phyloP scores from a whole-genome alignment of 2,888 invertebrate species.

The Aelia acuminata region DNA sequence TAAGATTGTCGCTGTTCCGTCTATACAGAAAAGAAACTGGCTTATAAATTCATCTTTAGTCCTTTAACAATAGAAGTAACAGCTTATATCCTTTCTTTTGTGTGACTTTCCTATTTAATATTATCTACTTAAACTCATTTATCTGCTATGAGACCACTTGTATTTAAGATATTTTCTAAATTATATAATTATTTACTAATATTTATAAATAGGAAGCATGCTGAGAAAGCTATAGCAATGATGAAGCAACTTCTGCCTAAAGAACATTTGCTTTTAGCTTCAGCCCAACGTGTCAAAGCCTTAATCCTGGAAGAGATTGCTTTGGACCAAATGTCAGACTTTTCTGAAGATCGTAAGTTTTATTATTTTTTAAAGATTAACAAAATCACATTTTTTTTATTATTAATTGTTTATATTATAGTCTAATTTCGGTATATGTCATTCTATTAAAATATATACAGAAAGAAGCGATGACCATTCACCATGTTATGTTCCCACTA shows the following conservation, averaged over 20 bases:
- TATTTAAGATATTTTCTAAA: not conserved
- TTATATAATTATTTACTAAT: not conserved
- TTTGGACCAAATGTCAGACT: constrained; percentile 75
- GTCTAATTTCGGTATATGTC: no score
- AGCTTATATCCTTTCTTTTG: constrained; percentile 25
- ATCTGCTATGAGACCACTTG: not conserved
- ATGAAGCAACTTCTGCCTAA: constrained; percentile 84
- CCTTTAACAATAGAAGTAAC: constrained; percentile 4
- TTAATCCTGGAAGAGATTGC: constrained; percentile 94
- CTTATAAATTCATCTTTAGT: not conserved
- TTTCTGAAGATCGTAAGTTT: constrained; percentile 64
- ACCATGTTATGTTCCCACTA: no score
- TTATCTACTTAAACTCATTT: constrained; percentile 21
- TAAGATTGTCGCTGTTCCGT: not conserved
- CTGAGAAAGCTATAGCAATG: constrained; percentile 85
- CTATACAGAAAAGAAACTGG: not conserved
- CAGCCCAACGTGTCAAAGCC: constrained; percentile 92
- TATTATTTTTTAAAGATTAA: not conserved
- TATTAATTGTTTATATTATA: not conserved
- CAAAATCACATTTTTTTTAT: not conserved
- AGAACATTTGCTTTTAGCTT: constrained; percentile 88
- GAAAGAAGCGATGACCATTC: no score
- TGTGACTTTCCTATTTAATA: not conserved
- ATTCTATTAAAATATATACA: no score
- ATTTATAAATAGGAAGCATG: constrained; percentile 77